phyloP scores from a whole-genome alignment of 2,113 vertebrate genomes.

The Synodontis membranacea region DNA sequence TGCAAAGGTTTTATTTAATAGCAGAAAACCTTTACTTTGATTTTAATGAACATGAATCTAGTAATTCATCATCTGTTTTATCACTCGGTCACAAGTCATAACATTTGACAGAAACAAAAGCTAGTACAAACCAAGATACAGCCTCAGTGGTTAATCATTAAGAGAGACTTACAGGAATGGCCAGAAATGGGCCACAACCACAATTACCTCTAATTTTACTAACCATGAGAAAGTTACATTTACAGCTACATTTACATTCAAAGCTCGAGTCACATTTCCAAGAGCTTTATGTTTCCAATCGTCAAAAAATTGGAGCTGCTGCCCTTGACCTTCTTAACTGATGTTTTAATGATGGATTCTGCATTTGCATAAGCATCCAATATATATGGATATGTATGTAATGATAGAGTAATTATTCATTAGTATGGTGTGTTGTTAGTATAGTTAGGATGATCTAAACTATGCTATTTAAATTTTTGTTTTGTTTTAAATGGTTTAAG shows the following conservation, averaged over 20 bases:
- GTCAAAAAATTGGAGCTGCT: background rate
- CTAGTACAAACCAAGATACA: background rate
- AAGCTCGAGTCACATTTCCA: background rate
- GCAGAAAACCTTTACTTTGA: background rate
- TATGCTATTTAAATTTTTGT: no score
- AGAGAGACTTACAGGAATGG: background rate
- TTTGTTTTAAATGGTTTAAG: background rate
- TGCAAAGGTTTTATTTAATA: background rate
- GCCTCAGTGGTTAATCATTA: constrained; percentile 37
- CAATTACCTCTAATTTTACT: constrained; percentile 2
- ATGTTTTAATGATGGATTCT: background rate
- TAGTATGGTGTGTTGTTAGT: background rate
- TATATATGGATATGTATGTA: background rate
- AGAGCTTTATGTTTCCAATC: background rate
- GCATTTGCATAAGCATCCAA: background rate
- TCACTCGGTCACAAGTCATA: background rate
- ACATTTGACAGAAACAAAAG: background rate
- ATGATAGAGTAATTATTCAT: background rate
- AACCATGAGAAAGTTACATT: background rate
- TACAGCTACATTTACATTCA: background rate
- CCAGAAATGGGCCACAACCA: background rate
- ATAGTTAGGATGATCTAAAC: background rate
- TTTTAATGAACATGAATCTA: background rate
- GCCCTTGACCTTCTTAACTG: background rate
- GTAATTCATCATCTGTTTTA: constrained; percentile 3